phyloP scores from a whole-genome alignment of 2,113 vertebrate genomes.

The Oncorhynchus nerka region DNA sequence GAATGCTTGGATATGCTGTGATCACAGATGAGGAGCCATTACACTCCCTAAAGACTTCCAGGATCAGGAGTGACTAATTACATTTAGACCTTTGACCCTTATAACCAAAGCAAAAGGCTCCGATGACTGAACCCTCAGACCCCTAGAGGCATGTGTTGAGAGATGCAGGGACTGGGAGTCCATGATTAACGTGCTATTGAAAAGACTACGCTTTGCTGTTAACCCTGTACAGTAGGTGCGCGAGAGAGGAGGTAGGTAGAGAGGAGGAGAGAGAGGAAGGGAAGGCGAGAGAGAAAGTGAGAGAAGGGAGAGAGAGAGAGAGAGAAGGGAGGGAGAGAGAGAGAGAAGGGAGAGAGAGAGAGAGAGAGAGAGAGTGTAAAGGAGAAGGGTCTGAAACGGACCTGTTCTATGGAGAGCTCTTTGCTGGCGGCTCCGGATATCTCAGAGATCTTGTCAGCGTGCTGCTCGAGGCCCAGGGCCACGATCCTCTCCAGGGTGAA shows the following conservation, averaged over 20 bases:
- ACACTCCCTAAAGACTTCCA: neutral
- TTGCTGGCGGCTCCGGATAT: constrained; percentile 83
- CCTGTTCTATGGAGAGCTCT: constrained; percentile 86
- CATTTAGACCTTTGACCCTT: constrained; percentile 47
- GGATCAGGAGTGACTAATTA: neutral
- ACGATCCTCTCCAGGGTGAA: constrained; percentile 85
- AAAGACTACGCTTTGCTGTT: constrained; percentile 39
- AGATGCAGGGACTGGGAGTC: constrained; percentile 46
- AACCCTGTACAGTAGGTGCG: too few species aligned
- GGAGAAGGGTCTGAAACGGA: constrained; percentile 41
- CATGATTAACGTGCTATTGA: constrained; percentile 43
- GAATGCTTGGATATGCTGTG: constrained; percentile 51
- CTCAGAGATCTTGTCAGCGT: constrained; percentile 75
- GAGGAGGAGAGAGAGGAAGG: neutral
- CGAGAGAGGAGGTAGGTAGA: neutral
- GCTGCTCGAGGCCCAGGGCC: constrained; percentile 76
- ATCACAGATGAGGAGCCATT: neutral
- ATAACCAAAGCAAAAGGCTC: constrained; percentile 51
- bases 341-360: neutral
- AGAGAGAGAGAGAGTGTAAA: neutral
- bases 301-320: neutral
- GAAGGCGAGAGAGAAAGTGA: neutral
- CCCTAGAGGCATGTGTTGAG: constrained; percentile 37
- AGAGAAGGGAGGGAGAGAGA: neutral
- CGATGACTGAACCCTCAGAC: constrained; percentile 43